These are phyloP conservation scores for Caenorhabditis panamensis DNA, from an alignment of 2,888 invertebrate species.

Conservation along the genomic window DNA sequence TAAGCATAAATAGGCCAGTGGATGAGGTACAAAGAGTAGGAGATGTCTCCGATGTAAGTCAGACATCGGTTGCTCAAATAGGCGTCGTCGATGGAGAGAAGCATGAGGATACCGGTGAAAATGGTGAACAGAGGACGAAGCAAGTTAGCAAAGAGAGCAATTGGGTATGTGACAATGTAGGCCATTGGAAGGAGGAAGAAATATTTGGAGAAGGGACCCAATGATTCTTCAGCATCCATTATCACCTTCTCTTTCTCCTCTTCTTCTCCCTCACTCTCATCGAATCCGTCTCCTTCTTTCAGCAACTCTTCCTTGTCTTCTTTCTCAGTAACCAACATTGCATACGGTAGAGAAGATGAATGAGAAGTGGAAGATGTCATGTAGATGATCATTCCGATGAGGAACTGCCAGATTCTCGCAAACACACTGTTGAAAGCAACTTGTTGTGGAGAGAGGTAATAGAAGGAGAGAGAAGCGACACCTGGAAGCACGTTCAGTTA, in stretches of 20 bases:
- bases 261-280: conserved; percentile 17
- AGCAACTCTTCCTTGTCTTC: conserved; percentile 11
- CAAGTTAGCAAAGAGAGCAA: conserved; percentile 28
- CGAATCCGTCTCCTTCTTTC: conserved; percentile 9
- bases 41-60: conserved; percentile 64
- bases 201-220: conserved; percentile 47
- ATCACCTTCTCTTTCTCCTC: background rate
- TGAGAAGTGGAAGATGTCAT: background rate
- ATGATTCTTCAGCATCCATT: background rate
- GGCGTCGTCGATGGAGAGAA: conserved; percentile 41
- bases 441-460: background rate
- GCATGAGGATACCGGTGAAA: conserved; percentile 47
- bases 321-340: conserved; percentile 21
- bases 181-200: conserved; percentile 44
- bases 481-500: conserved; percentile 2
- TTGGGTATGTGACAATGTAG: conserved; percentile 34
- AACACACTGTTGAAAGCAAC: conserved; percentile 57
- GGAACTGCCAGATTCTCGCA: conserved; percentile 63
- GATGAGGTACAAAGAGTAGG: conserved; percentile 62
- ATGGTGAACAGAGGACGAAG: conserved; percentile 27
- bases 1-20: conserved; percentile 62
- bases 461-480: conserved; percentile 6
- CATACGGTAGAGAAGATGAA: conserved; percentile 8
- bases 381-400: conserved; percentile 55
- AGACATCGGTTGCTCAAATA: conserved; percentile 35